Percentiles rank a stretch among this genome's conserved stretches.
Conservation (phyloP, 2,113 vertebrate genomes). For the Alaudala cheleensis region DNA sequence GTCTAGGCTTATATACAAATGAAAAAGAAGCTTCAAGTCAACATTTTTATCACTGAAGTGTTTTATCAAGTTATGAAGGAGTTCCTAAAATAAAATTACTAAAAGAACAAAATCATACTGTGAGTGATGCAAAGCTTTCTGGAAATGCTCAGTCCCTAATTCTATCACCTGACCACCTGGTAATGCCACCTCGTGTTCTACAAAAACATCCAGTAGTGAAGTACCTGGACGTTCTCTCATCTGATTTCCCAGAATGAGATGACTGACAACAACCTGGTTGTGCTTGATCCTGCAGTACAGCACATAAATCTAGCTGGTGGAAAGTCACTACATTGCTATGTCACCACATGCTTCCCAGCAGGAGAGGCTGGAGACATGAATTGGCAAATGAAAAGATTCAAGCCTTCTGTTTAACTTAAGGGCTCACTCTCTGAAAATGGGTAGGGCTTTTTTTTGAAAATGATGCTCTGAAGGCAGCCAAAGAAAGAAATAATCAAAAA, state of each 20-base stretch:
- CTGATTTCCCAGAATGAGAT: neutral
- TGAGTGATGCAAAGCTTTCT: neutral
- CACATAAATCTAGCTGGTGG: neutral
- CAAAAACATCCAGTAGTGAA: neutral
- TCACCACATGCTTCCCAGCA: neutral
- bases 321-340: neutral
- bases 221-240: neutral
- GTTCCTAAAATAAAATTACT: neutral
- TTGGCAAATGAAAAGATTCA: neutral
- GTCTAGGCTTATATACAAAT: neutral
- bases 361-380: neutral
- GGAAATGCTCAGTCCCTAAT: neutral
- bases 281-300: neutral
- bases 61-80: neutral
- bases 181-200: neutral
- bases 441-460: neutral
- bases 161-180: neutral
- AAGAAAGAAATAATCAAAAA: neutral
- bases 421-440: neutral
- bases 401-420: neutral
- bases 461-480: neutral
- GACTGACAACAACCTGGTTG: neutral
- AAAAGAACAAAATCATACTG: neutral
- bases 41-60: neutral
- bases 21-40: neutral